These are phyloP conservation scores for Poeciliopsis occidentalis DNA, from an alignment of 2,113 vertebrate species.

Conservation along the genomic window DNA sequence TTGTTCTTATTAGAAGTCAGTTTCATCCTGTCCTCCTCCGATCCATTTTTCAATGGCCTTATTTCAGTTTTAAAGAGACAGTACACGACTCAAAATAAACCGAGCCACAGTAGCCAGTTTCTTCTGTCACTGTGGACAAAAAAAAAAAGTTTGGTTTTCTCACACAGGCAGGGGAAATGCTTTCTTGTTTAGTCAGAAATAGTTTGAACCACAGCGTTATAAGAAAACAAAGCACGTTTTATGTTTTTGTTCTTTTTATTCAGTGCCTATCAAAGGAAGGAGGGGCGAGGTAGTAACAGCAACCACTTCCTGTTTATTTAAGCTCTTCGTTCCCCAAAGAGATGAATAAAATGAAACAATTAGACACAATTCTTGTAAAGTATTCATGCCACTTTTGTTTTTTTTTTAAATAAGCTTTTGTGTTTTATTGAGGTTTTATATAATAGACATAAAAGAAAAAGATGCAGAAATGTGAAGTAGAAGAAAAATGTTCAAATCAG, in stretches of 20 bases:
- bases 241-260: conserved; percentile 35
- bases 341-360: neutral
- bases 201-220: conserved; percentile 14
- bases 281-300: conserved; percentile 30
- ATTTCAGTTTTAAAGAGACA: conserved; percentile 5
- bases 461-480: neutral
- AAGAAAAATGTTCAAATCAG: neutral
- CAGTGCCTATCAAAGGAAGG: conserved; percentile 63
- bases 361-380: neutral
- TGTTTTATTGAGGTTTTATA: neutral
- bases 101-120: neutral
- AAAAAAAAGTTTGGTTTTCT: conserved; percentile 18
- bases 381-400: neutral
- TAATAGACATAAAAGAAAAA: neutral
- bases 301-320: conserved; percentile 31
- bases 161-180: conserved; percentile 25
- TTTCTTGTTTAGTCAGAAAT: conserved; percentile 10
- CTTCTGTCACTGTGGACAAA: conserved; percentile 30
- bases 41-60: conserved; percentile 25
- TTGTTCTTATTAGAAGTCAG: conserved; percentile 5
- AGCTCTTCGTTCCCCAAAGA: conserved; percentile 30
- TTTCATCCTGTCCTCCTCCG: neutral
- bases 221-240: conserved; percentile 15
- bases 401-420: neutral
- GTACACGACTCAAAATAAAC: neutral